Evolutionary conservation across 1,140 invertebrate genomes (phyloP), one percentile per base, ranked within the genome.

Genomic region (Macrocentrus cingulum): DNA sequence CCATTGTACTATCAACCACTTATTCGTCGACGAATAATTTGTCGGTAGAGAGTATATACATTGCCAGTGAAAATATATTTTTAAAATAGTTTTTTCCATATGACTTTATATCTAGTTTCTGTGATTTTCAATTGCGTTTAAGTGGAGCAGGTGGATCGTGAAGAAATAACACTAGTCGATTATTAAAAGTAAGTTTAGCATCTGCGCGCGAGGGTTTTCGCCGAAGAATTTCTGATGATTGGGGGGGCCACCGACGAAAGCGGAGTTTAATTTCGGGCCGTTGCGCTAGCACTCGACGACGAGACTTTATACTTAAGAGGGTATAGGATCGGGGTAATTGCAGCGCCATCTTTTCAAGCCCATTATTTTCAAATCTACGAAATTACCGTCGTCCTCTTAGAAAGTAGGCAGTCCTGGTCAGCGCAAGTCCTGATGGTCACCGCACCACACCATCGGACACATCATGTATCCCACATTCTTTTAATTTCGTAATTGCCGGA

Each of bases 361-460:
- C 68, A 71, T 74, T 71, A 74, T 67, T 69, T 66, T 66, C 61
- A 65, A 68, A 70, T 74, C 69, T 69, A 74, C 66, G 64, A 69
- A 70, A 74, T 71, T 69, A 74, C 69, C 66, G 68, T 61, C 68
- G 70, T 70, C 69, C 69, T 65, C 59, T 62, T n/a, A n/a, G n/a
- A n/a, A n/a, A n/a, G n/a, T n/a, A n/a, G n/a, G n/a, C n/a, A n/a
- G n/a, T n/a, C n/a, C n/a, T n/a, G n/a, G n/a, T n/a, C n/a, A n/a
- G n/a, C n/a, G n/a, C n/a, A n/a, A n/a, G n/a, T n/a, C n/a, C n/a
- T n/a, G n/a, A n/a, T n/a, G n/a, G n/a, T n/a, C n/a, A n/a, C n/a
- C n/a, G n/a, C n/a, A n/a, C n/a, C n/a, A n/a, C n/a, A n/a, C n/a
- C n/a, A n/a, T n/a, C n/a, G n/a, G n/a, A n/a, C n/a, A n/a, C n/a